phyloP scores from a whole-genome alignment of 2,113 vertebrate genomes.

The Orientallactaga bullata region DNA sequence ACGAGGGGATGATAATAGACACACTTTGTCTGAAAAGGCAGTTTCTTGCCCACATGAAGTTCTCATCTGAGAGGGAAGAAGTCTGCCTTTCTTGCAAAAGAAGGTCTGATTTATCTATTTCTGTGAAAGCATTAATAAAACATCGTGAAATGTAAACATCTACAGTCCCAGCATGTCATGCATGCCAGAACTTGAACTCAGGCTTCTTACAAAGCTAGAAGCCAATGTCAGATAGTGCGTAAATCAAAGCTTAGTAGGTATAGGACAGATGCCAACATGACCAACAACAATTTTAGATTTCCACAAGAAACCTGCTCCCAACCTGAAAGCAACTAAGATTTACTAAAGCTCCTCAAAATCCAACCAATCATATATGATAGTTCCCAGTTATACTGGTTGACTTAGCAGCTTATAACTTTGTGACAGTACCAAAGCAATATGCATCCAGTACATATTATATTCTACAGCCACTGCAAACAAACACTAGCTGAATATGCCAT shows the following conservation, averaged over 20 bases:
- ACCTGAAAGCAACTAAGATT: background rate
- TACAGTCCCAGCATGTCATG: background rate
- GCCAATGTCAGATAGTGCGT: background rate
- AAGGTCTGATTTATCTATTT: background rate
- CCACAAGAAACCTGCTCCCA: background rate
- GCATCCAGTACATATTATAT: too few species aligned
- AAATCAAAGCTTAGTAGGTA: fast-evolving
- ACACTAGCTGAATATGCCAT: too few species aligned
- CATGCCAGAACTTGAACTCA: background rate
- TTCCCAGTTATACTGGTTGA: too few species aligned
- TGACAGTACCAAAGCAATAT: background rate
- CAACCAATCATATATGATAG: too few species aligned
- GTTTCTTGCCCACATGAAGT: too few species aligned
- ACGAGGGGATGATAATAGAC: background rate
- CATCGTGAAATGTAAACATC: background rate
- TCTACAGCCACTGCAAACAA: too few species aligned
- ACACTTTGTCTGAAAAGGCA: background rate
- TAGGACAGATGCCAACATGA: background rate
- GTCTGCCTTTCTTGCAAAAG: background rate
- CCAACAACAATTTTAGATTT: fast-evolving
- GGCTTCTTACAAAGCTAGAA: background rate
- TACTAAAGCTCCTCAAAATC: background rate
- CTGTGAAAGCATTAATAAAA: background rate
- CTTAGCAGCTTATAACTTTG: background rate
- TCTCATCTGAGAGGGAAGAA: background rate